Evolutionary conservation across 2,888 invertebrate species (phyloP).

Genomic region (Eulithis prunata): DNA sequence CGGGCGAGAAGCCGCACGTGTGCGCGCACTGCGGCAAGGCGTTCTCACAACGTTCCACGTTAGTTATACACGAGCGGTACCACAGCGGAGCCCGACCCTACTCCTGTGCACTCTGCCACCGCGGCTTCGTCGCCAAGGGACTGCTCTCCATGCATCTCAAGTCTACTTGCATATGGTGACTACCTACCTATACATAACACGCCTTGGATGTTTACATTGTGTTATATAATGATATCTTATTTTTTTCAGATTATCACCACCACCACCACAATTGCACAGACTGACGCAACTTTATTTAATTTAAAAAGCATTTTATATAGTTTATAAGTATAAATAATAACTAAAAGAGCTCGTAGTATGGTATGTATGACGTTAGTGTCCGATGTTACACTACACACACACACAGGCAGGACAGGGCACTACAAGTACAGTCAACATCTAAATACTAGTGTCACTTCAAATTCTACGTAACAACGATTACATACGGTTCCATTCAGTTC

Average conservation of each 20-base stretch:
- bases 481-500: no score
- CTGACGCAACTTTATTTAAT: conserved; percentile 20
- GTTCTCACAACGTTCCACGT: conserved; percentile 85
- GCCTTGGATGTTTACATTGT: no score
- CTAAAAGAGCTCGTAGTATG: neutral
- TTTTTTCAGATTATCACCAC: conserved; percentile 13
- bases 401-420: neutral
- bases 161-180: conserved; percentile 73
- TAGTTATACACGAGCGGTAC: conserved; percentile 85
- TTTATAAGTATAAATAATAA: conserved; percentile 7
- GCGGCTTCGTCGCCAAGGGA: conserved; percentile 86
- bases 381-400: neutral
- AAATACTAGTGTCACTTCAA: neutral
- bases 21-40: conserved; percentile 86
- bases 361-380: neutral
- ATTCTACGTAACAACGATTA: no score
- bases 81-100: conserved; percentile 86
- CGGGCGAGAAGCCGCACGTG: conserved; percentile 85
- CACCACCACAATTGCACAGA: conserved; percentile 20
- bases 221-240: neutral
- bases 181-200: no score
- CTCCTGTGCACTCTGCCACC: conserved; percentile 83
- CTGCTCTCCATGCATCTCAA: conserved; percentile 86
- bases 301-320: conserved; percentile 12
- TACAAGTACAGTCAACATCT: neutral